Evolutionary conservation across 2,113 vertebrate species (phyloP), one percentile per base, ranked within the genome.

Genomic region (Pangasianodon gigas): DNA sequence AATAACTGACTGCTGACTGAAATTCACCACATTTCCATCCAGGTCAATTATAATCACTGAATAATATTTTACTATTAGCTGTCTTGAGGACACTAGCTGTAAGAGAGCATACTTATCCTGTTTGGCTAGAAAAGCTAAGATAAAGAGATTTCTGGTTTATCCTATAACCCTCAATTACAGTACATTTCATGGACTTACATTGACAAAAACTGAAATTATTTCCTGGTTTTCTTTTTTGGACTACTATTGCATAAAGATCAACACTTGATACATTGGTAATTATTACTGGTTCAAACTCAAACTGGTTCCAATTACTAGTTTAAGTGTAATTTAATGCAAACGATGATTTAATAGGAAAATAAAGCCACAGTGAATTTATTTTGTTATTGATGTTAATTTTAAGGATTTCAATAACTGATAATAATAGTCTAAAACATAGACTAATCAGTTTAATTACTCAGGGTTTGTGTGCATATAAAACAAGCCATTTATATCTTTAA

Each of bases 171-270:
- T 82, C 24, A 82, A 52, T 80, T 1, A 32, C 37, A 37, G 37
- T 37, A 1, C 7, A 82, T 37, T 54, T 82, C 29, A 82, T 21
- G 16, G 29, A 29, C 46, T 51, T 26, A 1, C 3, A 54, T 19
- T 54, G 2, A 54, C 16, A 5, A 32, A 54, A 54, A 81, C 48
- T 7, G 14, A n/a, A 81, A 81, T 1, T 6, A 5, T 51, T 77
- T n/a, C 4, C 6, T 14, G 11, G 37, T 29, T 79, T 80, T 13
- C 1, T 29, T 26, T 65, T 87, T 74, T 46, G n/a, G 13, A 37
- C 52, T 0, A 3, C 11, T 46, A 67, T 46, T 56, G 71, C 86
- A 79, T 62, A 80, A 62, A 58, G 80, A 90, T 88, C 86, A 88
- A 56, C 62, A 84, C 24, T 52, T 86, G 24, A 86, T 48, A 74